Percentiles rank a stretch among this genome's conserved stretches.
Evolutionary conservation across 2,888 invertebrate species (phyloP).

Genomic region (Barypeithes pellucidus): DNA sequence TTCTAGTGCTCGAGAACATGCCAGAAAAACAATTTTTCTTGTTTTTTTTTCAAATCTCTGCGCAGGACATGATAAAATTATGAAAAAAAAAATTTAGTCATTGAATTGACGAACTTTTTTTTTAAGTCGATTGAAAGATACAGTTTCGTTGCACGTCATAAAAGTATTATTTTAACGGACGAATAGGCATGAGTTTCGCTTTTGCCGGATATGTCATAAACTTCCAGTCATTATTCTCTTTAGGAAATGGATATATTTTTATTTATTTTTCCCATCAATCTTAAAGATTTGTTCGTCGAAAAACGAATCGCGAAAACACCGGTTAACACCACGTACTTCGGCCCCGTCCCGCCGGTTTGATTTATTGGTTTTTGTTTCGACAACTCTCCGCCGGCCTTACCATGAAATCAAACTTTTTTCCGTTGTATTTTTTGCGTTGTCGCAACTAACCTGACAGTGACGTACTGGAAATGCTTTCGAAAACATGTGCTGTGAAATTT

Average conservation of each 20-base stretch:
- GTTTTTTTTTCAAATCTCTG: no score
- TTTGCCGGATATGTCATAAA: background rate
- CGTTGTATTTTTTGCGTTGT: background rate
- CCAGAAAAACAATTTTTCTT: no score
- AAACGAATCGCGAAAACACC: constrained; percentile 14
- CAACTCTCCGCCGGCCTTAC: constrained; percentile 5
- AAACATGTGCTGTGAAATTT: no score
- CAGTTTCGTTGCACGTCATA: no score
- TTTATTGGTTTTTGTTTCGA: constrained; percentile 27
- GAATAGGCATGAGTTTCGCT: background rate
- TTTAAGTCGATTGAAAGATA: no score
- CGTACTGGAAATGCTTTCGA: background rate
- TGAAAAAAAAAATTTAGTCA: no score
- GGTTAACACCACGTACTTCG: constrained; percentile 18
- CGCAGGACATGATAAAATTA: no score
- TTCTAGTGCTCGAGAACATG: no score
- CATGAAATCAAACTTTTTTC: constrained; percentile 8
- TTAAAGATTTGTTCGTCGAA: constrained; percentile 16
- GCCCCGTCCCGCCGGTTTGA: constrained; percentile 7
- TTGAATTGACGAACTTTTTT: no score
- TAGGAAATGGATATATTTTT: constrained; percentile 2
- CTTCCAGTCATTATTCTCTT: background rate
- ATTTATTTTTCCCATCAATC: constrained; percentile 21
- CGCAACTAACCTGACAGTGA: background rate
- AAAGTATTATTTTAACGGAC: no score